Conservation (phyloP, 2,797 vertebrate species). For the Pantherophis alleghaniensis region DNA sequence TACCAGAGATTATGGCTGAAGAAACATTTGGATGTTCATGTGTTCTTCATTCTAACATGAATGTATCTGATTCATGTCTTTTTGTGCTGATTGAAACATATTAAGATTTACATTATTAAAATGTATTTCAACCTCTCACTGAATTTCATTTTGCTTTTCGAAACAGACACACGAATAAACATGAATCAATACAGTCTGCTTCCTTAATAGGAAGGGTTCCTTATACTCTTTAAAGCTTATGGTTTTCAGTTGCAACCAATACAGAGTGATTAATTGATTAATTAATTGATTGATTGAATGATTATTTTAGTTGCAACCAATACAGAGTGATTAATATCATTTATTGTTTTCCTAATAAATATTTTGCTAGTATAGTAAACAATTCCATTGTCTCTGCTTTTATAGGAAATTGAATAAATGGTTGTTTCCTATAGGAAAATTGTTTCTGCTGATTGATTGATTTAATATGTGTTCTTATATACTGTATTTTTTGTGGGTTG, state of each 20-base stretch:
- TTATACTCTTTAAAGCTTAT: background rate
- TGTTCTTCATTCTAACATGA: background rate
- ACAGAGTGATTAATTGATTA: background rate
- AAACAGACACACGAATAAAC: background rate
- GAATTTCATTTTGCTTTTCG: background rate
- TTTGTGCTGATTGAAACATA: background rate
- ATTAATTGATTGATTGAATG: too few relatives aligned
- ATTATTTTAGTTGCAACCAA: background rate
- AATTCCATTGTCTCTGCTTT: background rate
- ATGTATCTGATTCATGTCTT: background rate
- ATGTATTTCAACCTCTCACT: background rate
- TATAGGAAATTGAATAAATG: background rate
- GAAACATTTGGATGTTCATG: background rate
- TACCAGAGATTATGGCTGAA: background rate
- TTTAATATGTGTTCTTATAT: background rate
- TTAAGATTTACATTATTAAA: background rate
- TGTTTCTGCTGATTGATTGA: background rate
- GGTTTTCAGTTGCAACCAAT: background rate
- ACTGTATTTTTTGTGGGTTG: background rate
- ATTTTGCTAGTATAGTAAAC: background rate
- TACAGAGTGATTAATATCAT: background rate
- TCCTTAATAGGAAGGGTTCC: background rate
- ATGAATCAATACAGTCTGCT: background rate
- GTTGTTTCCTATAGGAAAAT: background rate
- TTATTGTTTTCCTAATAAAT: slow-evolving; percentile 5